Base-by-base conservation (phyloP, 1,140 invertebrate species). In the Psix sp. region DNA sequence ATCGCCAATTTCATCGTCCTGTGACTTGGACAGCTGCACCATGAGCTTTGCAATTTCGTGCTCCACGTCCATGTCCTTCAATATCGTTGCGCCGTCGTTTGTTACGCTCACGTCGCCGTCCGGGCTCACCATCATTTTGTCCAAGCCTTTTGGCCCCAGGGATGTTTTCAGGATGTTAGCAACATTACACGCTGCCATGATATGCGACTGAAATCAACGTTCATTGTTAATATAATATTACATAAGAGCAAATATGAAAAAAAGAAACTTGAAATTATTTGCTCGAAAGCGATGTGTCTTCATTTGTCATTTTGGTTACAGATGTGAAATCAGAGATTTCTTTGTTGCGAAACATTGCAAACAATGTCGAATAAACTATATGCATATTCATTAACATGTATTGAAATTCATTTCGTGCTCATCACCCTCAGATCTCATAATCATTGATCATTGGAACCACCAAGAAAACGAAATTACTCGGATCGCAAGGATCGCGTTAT, bases 1-100 rank as follows among this genome's bases (percentile, higher is more conserved):
- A 90, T 99, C 98, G 15, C 98, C 98, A 82, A 99, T 99, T 89
- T 99, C 98, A 89, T 99, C 97, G 88, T 99, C 98, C 85, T 99
- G 98, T 56, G 97, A 99, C 85, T 99, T 97, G 9, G 96, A 97
- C 35, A 99, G 87, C 82, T 99, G 96, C 10, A 99, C 98, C 92
- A 99, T 94, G 3, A 99, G 87, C 82, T 99, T 99, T 17, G 96
- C 98, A 80, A 99, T 97, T 89, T 99, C 94, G 87, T 99, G 97
- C 13, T 99, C 96, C 9, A 99, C 96, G 88, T 99, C 98, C 98
- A 99, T 99, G 83, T 96, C 91, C 84, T 99, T 97, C 49, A 99
- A 89, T 77, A 99, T 99, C 0, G 98, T 99, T n/a, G 98, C 98
- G 15, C 98, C 98, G 89, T 99, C 98, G 85, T 99, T 99, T 15